Evolutionary conservation across 2,113 vertebrate species (phyloP), one percentile per base, ranked within the genome.

Genomic region (Scomber japonicus): DNA sequence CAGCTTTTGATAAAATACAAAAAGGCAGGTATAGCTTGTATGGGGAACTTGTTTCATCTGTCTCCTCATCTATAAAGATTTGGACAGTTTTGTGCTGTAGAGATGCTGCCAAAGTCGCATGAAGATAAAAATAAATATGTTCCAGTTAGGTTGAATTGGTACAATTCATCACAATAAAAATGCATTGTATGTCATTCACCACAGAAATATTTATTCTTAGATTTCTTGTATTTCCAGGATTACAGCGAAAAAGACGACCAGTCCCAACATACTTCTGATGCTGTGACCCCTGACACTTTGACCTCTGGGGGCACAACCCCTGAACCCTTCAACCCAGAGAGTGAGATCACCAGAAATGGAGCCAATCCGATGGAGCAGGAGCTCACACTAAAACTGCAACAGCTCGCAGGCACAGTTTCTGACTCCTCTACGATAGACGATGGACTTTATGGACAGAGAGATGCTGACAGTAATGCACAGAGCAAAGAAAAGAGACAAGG

Each of bases 201-300:
- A 57, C 40, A 30, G 13, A 72, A 44, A 44, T 19, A 16, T 15
- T 40, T 40, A 46, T 21, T 55, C 49, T 49, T 30, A 24, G 64
- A 27, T n/a, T 64, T 56, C n/a, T 68, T 64, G 10, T 11, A 16
- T 80, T 76, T 6, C 54, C 87, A 94, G 94, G 90, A 93, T 69
- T 79, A 73, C 69, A 85, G 78, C 30, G 78, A 75, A 65, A 78
- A 27, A 46, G 75, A 71, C 27, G 24, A 48, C 21, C n/a, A 31
- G 8, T 80, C 46, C 2, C 57, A 61, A 4, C 51, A 66, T 45
- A 17, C 63, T 0, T 84, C 87, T 70, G 91, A 92, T 7, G 64
- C 81, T 17, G 64, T 72, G 63, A 93, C 90, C 11, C 87, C 93
- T 16, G 89, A 93, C 69, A 89, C 90, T 15, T n/a, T 92, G 69